Conservation (phyloP, 2,113 vertebrate genomes). For the Indri indri region DNA sequence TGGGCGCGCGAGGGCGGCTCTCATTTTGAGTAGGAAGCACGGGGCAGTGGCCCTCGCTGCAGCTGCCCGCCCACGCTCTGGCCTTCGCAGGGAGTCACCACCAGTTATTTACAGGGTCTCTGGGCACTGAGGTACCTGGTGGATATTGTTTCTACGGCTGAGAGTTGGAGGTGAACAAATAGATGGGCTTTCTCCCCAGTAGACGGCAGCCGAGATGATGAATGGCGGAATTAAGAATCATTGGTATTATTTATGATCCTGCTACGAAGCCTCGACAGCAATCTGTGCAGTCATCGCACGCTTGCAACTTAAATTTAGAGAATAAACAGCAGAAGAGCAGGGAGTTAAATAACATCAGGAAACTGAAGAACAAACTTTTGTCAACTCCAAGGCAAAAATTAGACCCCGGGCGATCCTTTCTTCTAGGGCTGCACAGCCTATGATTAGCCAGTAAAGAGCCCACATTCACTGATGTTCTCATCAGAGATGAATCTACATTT, state of each 20-base stretch:
- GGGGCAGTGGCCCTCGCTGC: fast-evolving
- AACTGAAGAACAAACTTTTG: slow-evolving; percentile 42
- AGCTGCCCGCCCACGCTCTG: background rate
- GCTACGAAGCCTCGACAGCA: slow-evolving; percentile 35
- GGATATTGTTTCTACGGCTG: slow-evolving; percentile 41
- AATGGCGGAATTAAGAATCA: slow-evolving; percentile 63
- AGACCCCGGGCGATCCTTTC: slow-evolving; percentile 48
- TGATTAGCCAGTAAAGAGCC: background rate
- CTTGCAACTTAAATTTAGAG: slow-evolving; percentile 63
- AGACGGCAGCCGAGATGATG: slow-evolving; percentile 70
- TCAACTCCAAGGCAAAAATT: slow-evolving; percentile 32
- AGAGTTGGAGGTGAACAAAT: slow-evolving; percentile 61
- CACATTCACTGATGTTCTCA: background rate
- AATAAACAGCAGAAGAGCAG: slow-evolving; percentile 51
- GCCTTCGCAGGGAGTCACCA: background rate
- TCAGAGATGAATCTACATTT: slow-evolving; percentile 34
- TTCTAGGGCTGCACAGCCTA: background rate
- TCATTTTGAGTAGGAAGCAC: background rate
- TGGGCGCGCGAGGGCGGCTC: background rate
- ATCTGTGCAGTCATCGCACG: background rate
- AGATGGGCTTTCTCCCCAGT: slow-evolving; percentile 48
- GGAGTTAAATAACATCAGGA: background rate
- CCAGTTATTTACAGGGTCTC: background rate
- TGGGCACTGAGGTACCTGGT: background rate
- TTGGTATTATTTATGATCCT: slow-evolving; percentile 67